Evolutionary conservation across 2,888 invertebrate species (phyloP).

Genomic region (Congeria kusceri): DNA sequence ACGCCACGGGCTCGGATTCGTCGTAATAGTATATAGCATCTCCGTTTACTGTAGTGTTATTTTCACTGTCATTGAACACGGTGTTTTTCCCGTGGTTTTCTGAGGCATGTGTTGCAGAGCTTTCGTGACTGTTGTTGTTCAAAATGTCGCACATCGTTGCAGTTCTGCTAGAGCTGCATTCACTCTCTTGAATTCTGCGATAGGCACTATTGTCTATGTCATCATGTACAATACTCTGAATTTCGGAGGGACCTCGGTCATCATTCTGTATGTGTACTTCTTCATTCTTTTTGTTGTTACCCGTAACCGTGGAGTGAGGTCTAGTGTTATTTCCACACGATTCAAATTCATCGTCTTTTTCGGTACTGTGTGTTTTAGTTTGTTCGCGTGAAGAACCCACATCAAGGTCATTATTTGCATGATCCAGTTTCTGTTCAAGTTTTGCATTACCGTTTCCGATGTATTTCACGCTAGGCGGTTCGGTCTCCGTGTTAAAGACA

Average conservation of each 20-base stretch:
- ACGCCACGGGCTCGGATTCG: slow-evolving; percentile 33
- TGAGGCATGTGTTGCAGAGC: neutral
- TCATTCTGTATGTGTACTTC: too few relatives aligned
- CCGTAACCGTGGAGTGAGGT: too few relatives aligned
- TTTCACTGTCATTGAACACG: slow-evolving; percentile 3
- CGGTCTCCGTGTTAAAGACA: slow-evolving; percentile 50
- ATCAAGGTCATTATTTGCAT: neutral
- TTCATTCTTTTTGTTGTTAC: too few relatives aligned
- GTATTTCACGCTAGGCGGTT: slow-evolving; percentile 24
- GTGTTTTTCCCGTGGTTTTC: neutral
- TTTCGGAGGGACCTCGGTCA: neutral
- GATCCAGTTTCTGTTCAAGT: neutral
- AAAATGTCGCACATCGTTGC: slow-evolving; percentile 20
- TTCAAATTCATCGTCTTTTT: neutral
- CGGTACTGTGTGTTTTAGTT: neutral
- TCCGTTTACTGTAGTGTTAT: neutral
- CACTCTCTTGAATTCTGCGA: neutral
- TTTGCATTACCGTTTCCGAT: slow-evolving; percentile 38
- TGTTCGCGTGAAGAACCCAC: too few relatives aligned
- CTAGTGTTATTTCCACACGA: too few relatives aligned
- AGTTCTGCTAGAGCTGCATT: too few relatives aligned
- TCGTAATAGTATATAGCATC: slow-evolving; percentile 21
- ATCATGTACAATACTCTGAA: neutral
- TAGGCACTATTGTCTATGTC: neutral
- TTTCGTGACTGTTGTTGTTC: slow-evolving; percentile 42